Conservation (phyloP, 2,113 vertebrate genomes). For the Mugil cephalus region DNA sequence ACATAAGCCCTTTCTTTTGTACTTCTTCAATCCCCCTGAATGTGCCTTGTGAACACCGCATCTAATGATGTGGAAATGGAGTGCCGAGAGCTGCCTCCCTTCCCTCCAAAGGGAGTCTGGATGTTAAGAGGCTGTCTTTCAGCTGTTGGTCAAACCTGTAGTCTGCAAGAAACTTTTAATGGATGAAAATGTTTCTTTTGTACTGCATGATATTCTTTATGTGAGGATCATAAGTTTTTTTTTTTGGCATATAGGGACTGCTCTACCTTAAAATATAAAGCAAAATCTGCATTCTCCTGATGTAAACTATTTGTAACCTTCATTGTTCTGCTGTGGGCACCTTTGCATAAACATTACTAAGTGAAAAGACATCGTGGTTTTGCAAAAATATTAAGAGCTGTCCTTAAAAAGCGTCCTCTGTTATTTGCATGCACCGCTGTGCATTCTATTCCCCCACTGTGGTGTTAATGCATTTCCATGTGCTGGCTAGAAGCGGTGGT, state of each 20-base stretch:
- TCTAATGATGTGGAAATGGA: slow-evolving; percentile 49
- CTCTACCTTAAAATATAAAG: too few relatives aligned
- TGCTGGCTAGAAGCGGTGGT: slow-evolving; percentile 52
- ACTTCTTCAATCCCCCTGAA: slow-evolving; percentile 1
- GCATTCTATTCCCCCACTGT: slow-evolving; percentile 47
- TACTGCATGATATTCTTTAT: background rate
- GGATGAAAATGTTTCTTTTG: background rate
- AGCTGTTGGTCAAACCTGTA: background rate
- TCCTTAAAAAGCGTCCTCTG: slow-evolving; percentile 32
- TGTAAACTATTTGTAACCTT: slow-evolving; percentile 5
- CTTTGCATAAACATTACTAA: slow-evolving; percentile 28
- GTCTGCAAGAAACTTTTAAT: background rate
- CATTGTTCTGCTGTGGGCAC: slow-evolving; percentile 13
- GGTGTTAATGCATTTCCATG: slow-evolving; percentile 57
- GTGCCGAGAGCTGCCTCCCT: slow-evolving; percentile 13
- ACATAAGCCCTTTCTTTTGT: slow-evolving; percentile 25
- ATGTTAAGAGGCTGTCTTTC: background rate
- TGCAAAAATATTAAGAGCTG: slow-evolving; percentile 50
- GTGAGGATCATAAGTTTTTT: background rate
- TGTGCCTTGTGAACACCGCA: slow-evolving; percentile 11
- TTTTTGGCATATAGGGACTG: background rate
- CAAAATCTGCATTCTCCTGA: background rate
- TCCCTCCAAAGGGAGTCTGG: slow-evolving; percentile 27
- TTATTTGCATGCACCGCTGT: slow-evolving; percentile 54
- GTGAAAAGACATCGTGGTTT: slow-evolving; percentile 25